Percentiles rank a stretch among this genome's conserved stretches.
Evolutionary conservation across 1,140 invertebrate species (phyloP).

Genomic region (Drosophila athabasca): DNA sequence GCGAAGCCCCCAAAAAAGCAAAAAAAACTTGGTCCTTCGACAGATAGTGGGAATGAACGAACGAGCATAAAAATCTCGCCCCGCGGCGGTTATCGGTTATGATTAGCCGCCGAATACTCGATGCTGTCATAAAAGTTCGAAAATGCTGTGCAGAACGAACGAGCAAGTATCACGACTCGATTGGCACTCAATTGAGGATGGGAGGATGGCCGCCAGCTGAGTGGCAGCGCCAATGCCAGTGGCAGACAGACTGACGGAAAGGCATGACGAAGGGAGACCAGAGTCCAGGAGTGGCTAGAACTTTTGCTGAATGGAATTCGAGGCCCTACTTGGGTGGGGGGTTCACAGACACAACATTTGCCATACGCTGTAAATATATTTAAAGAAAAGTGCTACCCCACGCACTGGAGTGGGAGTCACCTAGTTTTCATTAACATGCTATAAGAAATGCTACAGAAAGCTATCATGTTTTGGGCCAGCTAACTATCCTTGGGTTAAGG

Average conservation of each 20-base stretch:
- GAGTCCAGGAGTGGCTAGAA: neutral
- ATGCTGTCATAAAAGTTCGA: slow-evolving; percentile 42
- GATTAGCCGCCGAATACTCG: slow-evolving; percentile 32
- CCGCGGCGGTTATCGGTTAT: slow-evolving; percentile 43
- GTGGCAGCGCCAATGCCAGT: neutral
- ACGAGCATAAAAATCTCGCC: slow-evolving; percentile 9
- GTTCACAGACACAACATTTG: slow-evolving; percentile 11
- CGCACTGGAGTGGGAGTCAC: too few relatives aligned
- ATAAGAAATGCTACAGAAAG: too few relatives aligned
- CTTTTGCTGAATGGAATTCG: neutral
- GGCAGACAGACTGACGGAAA: neutral
- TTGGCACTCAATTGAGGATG: slow-evolving; percentile 31
- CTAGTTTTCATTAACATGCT: neutral
- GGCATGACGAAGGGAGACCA: too few relatives aligned
- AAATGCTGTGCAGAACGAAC: neutral
- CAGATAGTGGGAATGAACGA: slow-evolving; percentile 21
- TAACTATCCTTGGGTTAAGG: neutral
- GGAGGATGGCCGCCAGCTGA: slow-evolving; percentile 21
- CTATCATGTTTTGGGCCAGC: neutral
- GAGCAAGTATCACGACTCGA: slow-evolving; percentile 14
- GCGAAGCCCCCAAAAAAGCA: slow-evolving; percentile 8
- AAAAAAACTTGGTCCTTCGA: slow-evolving; percentile 38
- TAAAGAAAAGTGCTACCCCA: slow-evolving; percentile 1
- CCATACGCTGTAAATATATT: slow-evolving; percentile 2
- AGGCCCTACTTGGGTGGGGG: neutral